A percentile compares a stretch with the other conserved stretches of the same genome.
Conservation (phyloP, 2,888 invertebrate genomes). For the Scrobipalpa costella region DNA sequence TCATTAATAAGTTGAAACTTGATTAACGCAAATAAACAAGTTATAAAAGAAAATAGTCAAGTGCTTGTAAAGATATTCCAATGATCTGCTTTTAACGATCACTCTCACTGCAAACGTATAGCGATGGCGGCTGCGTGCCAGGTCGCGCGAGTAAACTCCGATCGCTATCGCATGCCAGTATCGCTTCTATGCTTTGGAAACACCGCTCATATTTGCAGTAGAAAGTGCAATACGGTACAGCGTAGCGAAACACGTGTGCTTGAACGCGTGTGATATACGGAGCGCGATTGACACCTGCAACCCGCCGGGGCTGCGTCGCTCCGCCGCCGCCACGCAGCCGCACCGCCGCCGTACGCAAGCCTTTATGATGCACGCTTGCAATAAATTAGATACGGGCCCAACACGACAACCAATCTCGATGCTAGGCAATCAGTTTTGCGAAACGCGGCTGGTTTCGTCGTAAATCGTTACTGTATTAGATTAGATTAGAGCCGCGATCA, state of each 20-base stretch:
- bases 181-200: slow-evolving; percentile 19
- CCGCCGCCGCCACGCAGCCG: slow-evolving; percentile 1
- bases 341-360: slow-evolving; percentile 19
- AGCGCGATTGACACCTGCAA: slow-evolving; percentile 57
- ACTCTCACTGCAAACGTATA: slow-evolving; percentile 46
- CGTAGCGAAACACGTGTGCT: slow-evolving; percentile 28
- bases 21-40: neutral
- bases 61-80: slow-evolving; percentile 31
- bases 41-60: neutral
- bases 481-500: slow-evolving; percentile 39
- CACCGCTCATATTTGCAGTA: slow-evolving; percentile 27
- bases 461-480: slow-evolving; percentile 62
- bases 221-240: slow-evolving; percentile 10
- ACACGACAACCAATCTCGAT: slow-evolving; percentile 64
- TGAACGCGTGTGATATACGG: slow-evolving; percentile 46
- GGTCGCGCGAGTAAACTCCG: slow-evolving; percentile 33
- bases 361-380: slow-evolving; percentile 59
- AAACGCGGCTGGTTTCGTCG: slow-evolving; percentile 63
- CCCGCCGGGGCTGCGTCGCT: slow-evolving; percentile 32
- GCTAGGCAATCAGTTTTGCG: slow-evolving; percentile 70
- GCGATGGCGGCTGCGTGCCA: slow-evolving; percentile 38
- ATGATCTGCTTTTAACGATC: slow-evolving; percentile 46
- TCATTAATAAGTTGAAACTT: neutral
- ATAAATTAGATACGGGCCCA: slow-evolving; percentile 69
- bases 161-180: neutral